Evolutionary conservation across 2,113 vertebrate species (phyloP).

Genomic region (Ailurus styani): DNA sequence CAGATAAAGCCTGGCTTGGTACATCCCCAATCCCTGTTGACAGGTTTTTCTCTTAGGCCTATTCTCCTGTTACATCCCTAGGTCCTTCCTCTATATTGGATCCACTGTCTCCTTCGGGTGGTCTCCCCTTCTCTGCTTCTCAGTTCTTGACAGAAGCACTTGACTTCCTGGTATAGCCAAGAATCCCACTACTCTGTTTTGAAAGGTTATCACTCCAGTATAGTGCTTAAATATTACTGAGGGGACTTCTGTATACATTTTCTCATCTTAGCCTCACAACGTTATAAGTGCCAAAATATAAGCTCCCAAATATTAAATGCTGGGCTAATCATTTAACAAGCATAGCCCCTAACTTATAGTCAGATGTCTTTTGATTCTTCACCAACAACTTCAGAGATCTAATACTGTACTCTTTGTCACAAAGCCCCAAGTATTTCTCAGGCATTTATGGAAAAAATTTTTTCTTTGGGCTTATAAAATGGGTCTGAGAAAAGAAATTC

Average conservation of each 20-base stretch:
- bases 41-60: background rate
- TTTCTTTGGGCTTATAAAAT: slow-evolving; percentile 2
- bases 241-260: background rate
- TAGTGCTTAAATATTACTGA: background rate
- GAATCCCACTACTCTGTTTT: background rate
- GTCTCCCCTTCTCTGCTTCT: background rate
- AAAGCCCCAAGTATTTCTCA: slow-evolving; percentile 1
- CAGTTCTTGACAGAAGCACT: background rate
- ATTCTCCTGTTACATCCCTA: background rate
- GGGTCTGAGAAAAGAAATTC: background rate
- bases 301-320: background rate
- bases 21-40: background rate
- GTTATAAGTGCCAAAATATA: background rate
- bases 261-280: background rate
- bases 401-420: background rate
- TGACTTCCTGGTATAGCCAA: background rate
- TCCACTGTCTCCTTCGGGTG: background rate
- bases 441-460: background rate
- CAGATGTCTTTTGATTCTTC: background rate
- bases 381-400: background rate
- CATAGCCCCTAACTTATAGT: background rate
- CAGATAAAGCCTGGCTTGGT: background rate
- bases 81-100: background rate
- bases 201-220: background rate
- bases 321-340: background rate